These are phyloP conservation scores for Brachionus plicatilis DNA, from an alignment of 1,140 invertebrate genomes.

Conservation along the genomic window DNA sequence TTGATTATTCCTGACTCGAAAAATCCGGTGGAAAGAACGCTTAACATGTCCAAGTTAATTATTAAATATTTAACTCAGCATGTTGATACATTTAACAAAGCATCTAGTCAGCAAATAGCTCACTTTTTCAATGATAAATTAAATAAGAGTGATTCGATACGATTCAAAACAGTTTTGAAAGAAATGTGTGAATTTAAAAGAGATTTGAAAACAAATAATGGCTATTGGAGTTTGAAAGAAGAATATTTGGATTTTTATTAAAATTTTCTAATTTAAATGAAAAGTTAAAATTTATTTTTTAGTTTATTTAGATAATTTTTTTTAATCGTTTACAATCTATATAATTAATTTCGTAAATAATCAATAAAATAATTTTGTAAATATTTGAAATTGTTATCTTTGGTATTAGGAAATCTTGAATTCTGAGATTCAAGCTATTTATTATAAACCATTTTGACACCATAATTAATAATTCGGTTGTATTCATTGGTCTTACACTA, in stretches of 20 bases:
- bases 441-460: too few species aligned
- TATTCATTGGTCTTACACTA: too few species aligned
- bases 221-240: constrained; percentile 32
- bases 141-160: not conserved
- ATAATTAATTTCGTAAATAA: not conserved
- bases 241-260: constrained; percentile 29
- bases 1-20: not conserved
- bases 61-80: not conserved
- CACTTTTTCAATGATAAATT: constrained; percentile 29
- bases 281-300: not conserved
- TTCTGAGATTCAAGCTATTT: too few species aligned
- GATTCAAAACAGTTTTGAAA: constrained; percentile 34
- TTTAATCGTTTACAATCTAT: not conserved
- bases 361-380: not conserved
- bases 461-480: too few species aligned
- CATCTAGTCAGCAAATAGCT: constrained; percentile 14
- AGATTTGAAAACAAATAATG: constrained; percentile 11
- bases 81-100: not conserved
- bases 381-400: not conserved
- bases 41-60: constrained; percentile 29
- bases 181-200: constrained; percentile 5
- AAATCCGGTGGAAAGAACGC: not conserved
- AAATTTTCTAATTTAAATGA: not conserved
- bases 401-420: not conserved
- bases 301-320: not conserved